These are phyloP conservation scores for Drosophila tristis DNA, from an alignment of 1,140 invertebrate genomes.

Conservation along the genomic window DNA sequence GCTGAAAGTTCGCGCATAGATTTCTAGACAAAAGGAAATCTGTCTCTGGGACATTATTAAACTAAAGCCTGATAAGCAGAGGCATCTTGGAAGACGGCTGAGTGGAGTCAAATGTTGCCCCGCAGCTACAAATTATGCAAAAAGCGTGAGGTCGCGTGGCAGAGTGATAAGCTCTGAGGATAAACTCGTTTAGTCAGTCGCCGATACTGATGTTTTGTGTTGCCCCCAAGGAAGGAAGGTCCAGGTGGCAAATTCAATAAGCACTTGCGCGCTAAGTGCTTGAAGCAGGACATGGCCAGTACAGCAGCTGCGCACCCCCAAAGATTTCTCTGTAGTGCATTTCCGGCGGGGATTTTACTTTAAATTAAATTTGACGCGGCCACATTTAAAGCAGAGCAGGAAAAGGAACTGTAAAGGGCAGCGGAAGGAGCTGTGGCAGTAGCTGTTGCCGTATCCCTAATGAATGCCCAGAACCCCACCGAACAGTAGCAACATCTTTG, in stretches of 20 bases:
- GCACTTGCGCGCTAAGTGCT: conserved; percentile 42
- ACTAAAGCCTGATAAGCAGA: conserved; percentile 23
- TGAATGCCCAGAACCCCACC: conserved; percentile 47
- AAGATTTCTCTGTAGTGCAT: conserved; percentile 35
- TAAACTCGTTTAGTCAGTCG: conserved; percentile 29
- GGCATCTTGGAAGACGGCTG: conserved; percentile 1
- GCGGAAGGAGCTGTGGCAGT: background rate
- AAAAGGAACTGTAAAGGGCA: conserved; percentile 1
- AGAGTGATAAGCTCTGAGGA: conserved; percentile 21
- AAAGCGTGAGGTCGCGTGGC: conserved; percentile 44
- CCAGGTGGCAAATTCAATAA: conserved; percentile 48
- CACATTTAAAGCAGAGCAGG: conserved; percentile 20
- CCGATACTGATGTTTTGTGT: background rate
- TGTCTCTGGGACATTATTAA: conserved; percentile 29
- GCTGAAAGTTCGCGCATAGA: conserved; percentile 40
- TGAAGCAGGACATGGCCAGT: conserved; percentile 21
- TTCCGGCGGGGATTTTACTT: conserved; percentile 28
- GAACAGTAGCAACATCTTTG: conserved; percentile 43
- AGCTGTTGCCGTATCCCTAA: conserved; percentile 29
- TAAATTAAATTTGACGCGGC: conserved; percentile 61
- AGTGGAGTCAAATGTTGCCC: conserved; percentile 47
- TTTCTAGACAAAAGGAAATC: conserved; percentile 43
- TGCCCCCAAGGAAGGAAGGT: background rate
- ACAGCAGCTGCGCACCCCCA: conserved; percentile 5
- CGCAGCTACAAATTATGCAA: conserved; percentile 68